phyloP scores from a whole-genome alignment of 2,888 invertebrate species.

The Crocallis elinguaria region DNA sequence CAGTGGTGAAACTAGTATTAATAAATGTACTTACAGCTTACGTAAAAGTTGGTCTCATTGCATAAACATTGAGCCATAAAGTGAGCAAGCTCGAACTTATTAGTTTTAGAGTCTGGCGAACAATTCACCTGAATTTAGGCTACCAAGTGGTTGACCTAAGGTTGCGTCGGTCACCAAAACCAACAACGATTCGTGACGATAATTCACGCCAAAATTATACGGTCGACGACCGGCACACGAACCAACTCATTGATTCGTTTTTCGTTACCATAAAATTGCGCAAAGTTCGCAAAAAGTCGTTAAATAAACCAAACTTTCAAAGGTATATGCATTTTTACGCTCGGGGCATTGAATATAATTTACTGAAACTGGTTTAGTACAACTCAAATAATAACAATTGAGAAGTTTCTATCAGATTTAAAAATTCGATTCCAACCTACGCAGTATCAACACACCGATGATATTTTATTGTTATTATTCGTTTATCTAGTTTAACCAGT shows the following conservation, averaged over 20 bases:
- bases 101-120: not conserved
- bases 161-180: conserved; percentile 53
- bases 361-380: conserved; percentile 15
- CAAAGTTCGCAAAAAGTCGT: conserved; percentile 36
- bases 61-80: too few species aligned
- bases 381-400: conserved; percentile 21
- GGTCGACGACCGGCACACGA: conserved; percentile 54
- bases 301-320: conserved; percentile 34
- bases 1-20: too few species aligned
- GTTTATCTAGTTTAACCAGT: conserved; percentile 19
- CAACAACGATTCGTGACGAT: conserved; percentile 64
- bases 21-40: too few species aligned
- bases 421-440: conserved; percentile 25
- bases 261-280: conserved; percentile 29
- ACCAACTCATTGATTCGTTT: conserved; percentile 42
- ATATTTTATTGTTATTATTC: conserved; percentile 20
- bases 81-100: not conserved
- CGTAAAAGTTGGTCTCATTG: too few species aligned
- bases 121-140: conserved; percentile 25
- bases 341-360: conserved; percentile 18
- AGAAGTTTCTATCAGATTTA: conserved; percentile 17
- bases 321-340: conserved; percentile 19
- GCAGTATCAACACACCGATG: conserved; percentile 18
- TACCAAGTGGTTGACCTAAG: conserved; percentile 52
- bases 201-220: conserved; percentile 69